Evolutionary conservation across 2,797 vertebrate genomes (phyloP), one percentile per base, ranked within the genome.

Genomic region (Enteromius treurensis): DNA sequence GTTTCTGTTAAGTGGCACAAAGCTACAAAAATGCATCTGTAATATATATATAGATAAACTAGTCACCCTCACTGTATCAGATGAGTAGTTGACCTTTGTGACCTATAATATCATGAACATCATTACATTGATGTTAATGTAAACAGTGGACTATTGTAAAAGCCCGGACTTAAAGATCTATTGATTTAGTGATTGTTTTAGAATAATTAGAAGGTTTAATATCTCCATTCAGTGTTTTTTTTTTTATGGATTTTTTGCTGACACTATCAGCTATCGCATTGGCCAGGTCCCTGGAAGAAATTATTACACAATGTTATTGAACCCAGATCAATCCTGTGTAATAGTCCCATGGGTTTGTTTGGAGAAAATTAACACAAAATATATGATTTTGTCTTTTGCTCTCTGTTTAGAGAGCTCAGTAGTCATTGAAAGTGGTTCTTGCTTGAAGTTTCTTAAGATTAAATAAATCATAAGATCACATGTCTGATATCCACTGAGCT

Each of bases 401-500:
- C 65, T 73, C 26, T 62, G 19, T 76, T 51, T 55, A 77, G 10
- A 45, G 45, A 81, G 49, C 64, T 69, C 69, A 67, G 62, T 81
- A 67, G 51, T 78, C 76, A 77, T 78, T 81, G 23, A 77, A 87
- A 82, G 71, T 49, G 65, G 32, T 29, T 51, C 78, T 80, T 53
- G 78, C 83, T 85, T 71, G 64, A 79, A 79, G 65, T 79, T 83
- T 70, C 40, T 78, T 85, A 77, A 45, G 77, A 80, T 81, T 40
- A 64, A 74, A 87, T 42, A 62, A 67, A 85, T 77, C 81, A 49
- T 83, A 26, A 26, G 55, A 81, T 81, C 53, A 62, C 73, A 80
- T 40, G 49, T n/a, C 79, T 85, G 67, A 73, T 67, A 67, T 71
- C 71, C 32, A 23, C 47, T 55, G 78, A 80, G 62, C 58, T 51